Evolutionary conservation across 2,113 vertebrate genomes (phyloP), one percentile per base, ranked within the genome.

Genomic region (Syngnathoides biaculeatus): DNA sequence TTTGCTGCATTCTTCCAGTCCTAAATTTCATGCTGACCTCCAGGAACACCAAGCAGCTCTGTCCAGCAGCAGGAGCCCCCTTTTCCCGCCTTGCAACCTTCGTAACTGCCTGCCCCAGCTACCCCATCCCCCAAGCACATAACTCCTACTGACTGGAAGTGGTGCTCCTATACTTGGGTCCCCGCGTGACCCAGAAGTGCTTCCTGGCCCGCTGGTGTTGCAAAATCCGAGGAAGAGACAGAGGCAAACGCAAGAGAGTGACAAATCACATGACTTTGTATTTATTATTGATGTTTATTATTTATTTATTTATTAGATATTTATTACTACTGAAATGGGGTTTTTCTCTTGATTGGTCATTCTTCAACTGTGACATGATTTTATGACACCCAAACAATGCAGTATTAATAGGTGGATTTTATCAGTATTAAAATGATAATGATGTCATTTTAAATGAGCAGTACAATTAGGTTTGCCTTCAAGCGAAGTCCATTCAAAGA

Each of bases 71-170:
- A 67, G 79, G 35, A 68, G 56, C 74, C 79, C 65, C 67, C 92
- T 93, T 89, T 90, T 93, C 88, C 91, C 93, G 68, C 93, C 93
- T 73, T 95, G 94, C 84, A 92, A 93, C 86, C 94, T 94, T 75
- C 91, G 93, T 89, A 93, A 87, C 90, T 94, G 93, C 92, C 92
- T 94, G 87, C 85, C 92, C 85, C 93, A 92, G 74, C 90, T 89
- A 63, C 87, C 91, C 84, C 91, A 91, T 69, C 89, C 90, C 78
- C 93, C 93, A 48, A 84, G 88, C 71, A 90, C 59, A 48, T 3
- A 26, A 55, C 45, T 64, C 56, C 65, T 40, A 19, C 81, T 8
- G n/a, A 42, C 19, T 59, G 80, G 66, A 57, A 80, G 69, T 62
- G 74, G 19, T 8, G 24, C 67, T 57, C 61, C 72, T 62, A 22